Conservation (phyloP, 1,140 invertebrate genomes). For the Tetraneura akinire region DNA sequence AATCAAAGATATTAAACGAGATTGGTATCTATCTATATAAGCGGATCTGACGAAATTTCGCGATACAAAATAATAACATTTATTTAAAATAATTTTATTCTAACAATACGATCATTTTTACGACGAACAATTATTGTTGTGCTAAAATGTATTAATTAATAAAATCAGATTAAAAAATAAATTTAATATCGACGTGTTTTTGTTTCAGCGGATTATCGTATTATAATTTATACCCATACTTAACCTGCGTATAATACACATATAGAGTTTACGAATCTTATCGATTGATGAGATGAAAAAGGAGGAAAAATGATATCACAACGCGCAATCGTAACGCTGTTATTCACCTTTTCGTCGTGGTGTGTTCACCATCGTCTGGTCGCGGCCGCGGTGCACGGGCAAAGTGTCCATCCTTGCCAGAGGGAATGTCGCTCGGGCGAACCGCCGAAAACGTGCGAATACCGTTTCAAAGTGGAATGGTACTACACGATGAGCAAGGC, state of each 20-base stretch:
- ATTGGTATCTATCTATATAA: too few relatives aligned
- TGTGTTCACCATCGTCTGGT: not conserved
- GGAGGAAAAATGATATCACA: conserved; percentile 28
- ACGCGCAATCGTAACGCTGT: not conserved
- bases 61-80: too few relatives aligned
- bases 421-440: conserved; percentile 62
- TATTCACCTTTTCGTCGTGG: not conserved
- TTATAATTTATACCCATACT: too few relatives aligned
- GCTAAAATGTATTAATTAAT: too few relatives aligned
- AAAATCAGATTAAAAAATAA: too few relatives aligned
- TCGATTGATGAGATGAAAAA: conserved; percentile 13
- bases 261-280: not conserved
- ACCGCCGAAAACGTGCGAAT: conserved; percentile 69
- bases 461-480: conserved; percentile 73
- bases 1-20: too few relatives aligned
- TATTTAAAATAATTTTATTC: too few relatives aligned
- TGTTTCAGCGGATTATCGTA: not conserved
- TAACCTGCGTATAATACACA: not conserved
- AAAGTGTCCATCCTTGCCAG: conserved; percentile 60
- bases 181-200: not conserved
- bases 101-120: too few relatives aligned
- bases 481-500: conserved; percentile 85
- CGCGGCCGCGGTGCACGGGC: not conserved
- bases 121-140: too few relatives aligned
- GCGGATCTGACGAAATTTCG: too few relatives aligned